Evolutionary conservation across 2,797 vertebrate genomes (phyloP), one percentile per base, ranked within the genome.

Genomic region (Hafferia zeledoni): DNA sequence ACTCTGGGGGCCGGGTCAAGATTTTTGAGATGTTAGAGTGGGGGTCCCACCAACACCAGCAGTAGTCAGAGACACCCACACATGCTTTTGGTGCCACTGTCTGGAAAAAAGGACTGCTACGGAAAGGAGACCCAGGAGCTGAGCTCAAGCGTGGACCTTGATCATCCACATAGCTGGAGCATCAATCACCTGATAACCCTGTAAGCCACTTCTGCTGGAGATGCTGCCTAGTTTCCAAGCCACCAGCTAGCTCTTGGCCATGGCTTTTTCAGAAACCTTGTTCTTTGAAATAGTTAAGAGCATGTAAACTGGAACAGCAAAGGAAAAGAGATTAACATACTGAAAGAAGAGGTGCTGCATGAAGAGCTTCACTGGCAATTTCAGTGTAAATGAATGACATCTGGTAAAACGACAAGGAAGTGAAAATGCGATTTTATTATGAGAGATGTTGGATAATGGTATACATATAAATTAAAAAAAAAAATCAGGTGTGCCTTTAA

Each of bases 1-100:
- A 39, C 1, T n/a, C 27, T n/a, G 25, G 6, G 18, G 5, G 2
- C 11, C 0, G 0, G 41, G 52, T 46, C 4, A 20, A 44, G 14
- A 13, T 50, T 80, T 65, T 64, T 30, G 30, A 80, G 35, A 37
- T 49, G 7, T 37, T 43, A 27, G 10, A 53, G 24, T 46, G 69
- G 49, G 17, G 37, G 41, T 78, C 61, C 28, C 49, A 63, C n/a
- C 77, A 70, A 5, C 30, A 61, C 44, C 39, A 35, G 35, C 24
- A 65, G 17, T 52, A 17, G 27, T 68, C 57, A 61, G 41, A 55
- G 43, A 71, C 39, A 47, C 6, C 31, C 1, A 0, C 44, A 17
- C 3, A 0, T 1, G 16, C 39, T 63, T 16, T 4, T 1, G 0
- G 55, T 74, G 39, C 35, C 22, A 19, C 35, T 44, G 49, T 47